Evolutionary conservation across 2,113 vertebrate genomes (phyloP), one percentile per base, ranked within the genome.

Genomic region (Choloepus hoffmanni): DNA sequence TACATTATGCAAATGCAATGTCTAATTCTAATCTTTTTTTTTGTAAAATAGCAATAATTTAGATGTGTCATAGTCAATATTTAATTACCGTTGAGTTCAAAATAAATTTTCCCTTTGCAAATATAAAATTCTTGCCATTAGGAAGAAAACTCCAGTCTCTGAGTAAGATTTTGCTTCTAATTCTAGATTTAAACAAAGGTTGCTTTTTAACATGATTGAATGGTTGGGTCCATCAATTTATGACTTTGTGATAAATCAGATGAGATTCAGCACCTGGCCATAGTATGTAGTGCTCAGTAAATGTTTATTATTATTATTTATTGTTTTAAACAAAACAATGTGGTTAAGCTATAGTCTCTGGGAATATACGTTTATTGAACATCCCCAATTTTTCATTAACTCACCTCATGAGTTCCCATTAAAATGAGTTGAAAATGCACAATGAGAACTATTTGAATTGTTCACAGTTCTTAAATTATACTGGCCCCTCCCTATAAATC

Each of bases 1-100:
- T 50, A 40, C 82, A 85, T 84, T 90, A 70, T 36, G 30, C 68
- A 92, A 86, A 63, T 74, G 72, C 55, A 84, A 89, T 55, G 43
- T 68, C 65, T 92, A 53, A 65, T 70, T 95, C 68, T 85, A 92
- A 94, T 84, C 67, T 85, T 95, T 96, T 87, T 90, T 48, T 79
- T 55, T 30, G 83, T 85, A 97, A 78, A 93, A 81, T 62, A 94
- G 48, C 43, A 85, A 78, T 92, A 86, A 96, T 90, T 97, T 83
- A 83, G 88, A 95, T 89, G 73, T 60, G 74, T 43, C 78, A 24
- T 60, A 92, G 90, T 96, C 92, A 96, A 92, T 96, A 92, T 96
- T 97, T 96, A 95, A 96, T 94, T 92, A 95, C 8, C 43, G 43
- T 30, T 79, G 90, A 92, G 79, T 62, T 94, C 92, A 93, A 73